These are phyloP conservation scores for Nasonia giraulti DNA, from an alignment of 1,140 invertebrate species.

Conservation along the genomic window DNA sequence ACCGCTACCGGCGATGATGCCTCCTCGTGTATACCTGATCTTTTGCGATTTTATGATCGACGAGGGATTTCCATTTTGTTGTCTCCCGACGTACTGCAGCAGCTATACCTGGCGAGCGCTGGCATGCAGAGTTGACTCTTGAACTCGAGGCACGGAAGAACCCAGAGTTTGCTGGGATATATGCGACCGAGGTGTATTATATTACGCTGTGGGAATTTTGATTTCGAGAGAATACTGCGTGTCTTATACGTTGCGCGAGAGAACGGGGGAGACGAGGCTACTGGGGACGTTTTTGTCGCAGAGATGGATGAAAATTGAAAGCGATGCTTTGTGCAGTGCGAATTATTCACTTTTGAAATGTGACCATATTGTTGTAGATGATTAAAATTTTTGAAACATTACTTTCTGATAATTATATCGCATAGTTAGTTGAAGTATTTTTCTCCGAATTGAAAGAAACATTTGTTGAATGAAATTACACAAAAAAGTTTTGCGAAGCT, in stretches of 20 bases:
- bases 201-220: slow-evolving; percentile 11
- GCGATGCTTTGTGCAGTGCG: too few species aligned
- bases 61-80: background rate
- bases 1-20: background rate
- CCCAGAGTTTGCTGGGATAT: background rate
- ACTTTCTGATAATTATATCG: too few species aligned
- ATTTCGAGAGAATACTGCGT: background rate
- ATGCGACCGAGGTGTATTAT: background rate
- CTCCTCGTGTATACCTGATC: background rate
- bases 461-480: too few species aligned
- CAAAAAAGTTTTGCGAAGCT: too few species aligned
- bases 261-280: background rate
- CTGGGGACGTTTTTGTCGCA: too few species aligned
- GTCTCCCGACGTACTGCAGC: too few species aligned
- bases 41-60: background rate
- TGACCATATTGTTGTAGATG: too few species aligned
- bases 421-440: too few species aligned
- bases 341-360: too few species aligned
- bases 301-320: too few species aligned
- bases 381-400: too few species aligned
- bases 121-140: background rate
- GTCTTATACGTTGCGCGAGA: background rate
- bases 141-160: background rate
- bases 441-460: too few species aligned
- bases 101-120: background rate